Conservation (phyloP, 1,140 invertebrate genomes). For the Calliopsis andreniformis region DNA sequence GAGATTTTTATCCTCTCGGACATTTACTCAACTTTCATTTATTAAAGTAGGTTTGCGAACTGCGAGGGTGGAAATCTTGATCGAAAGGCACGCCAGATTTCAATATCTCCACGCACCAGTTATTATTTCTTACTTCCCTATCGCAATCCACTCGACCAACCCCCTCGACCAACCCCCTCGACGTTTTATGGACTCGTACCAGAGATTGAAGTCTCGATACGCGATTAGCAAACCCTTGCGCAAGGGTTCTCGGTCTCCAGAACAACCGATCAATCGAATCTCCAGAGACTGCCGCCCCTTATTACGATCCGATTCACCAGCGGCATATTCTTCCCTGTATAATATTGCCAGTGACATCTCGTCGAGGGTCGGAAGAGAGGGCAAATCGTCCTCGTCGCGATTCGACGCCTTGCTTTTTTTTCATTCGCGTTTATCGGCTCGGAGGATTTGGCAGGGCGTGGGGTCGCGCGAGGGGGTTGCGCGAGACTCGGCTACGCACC, state of each 20-base stretch:
- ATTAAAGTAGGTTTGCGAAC: neutral
- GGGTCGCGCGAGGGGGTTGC: neutral
- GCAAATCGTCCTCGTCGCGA: constrained; percentile 21
- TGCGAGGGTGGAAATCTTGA: neutral
- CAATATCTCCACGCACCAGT: neutral
- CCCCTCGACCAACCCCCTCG: neutral
- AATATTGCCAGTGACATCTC: constrained; percentile 28
- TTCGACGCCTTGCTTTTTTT: constrained; percentile 25
- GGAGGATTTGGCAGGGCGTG: constrained; percentile 4
- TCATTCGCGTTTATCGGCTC: constrained; percentile 11
- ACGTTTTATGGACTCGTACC: constrained; percentile 17
- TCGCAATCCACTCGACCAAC: constrained; percentile 11
- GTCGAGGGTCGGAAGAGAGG: neutral
- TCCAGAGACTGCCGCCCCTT: constrained; percentile 39
- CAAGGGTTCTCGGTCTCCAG: constrained; percentile 41
- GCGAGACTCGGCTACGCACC: neutral
- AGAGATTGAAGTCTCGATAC: constrained; percentile 44
- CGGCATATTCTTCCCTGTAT: constrained; percentile 28
- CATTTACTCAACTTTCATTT: neutral
- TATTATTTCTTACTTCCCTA: constrained; percentile 32
- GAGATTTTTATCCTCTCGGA: neutral
- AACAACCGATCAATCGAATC: constrained; percentile 47
- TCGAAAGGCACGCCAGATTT: constrained; percentile 10
- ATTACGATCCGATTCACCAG: constrained; percentile 36
- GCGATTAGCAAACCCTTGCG: constrained; percentile 47